phyloP scores from a whole-genome alignment of 1,140 invertebrate species.

The Phymorhynchus buccinoides region DNA sequence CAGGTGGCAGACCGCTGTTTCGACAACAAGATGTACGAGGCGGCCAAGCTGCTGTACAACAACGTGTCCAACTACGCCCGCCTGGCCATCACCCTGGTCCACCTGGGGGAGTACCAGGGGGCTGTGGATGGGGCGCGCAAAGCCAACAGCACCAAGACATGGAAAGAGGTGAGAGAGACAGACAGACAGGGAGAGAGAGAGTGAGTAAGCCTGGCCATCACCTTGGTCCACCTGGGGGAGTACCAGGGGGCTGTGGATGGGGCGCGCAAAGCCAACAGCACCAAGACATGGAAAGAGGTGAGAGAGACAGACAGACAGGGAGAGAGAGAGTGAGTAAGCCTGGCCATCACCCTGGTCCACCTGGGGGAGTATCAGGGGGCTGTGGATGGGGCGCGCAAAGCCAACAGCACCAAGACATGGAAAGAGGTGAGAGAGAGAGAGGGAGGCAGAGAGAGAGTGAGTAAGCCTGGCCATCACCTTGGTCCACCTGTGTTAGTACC shows the following conservation, averaged over 20 bases:
- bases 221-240: conserved; percentile 96
- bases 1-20: conserved; percentile 98
- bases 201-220: too few relatives aligned
- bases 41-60: conserved; percentile 98
- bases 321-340: too few relatives aligned
- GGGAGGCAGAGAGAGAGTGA: too few relatives aligned
- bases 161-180: conserved; percentile 95
- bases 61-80: conserved; percentile 99
- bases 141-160: conserved; percentile 98
- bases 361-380: conserved; percentile 99
- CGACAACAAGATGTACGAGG: conserved; percentile 98
- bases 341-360: conserved; percentile 98
- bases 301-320: too few relatives aligned
- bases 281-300: conserved; percentile 98
- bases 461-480: too few relatives aligned
- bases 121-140: conserved; percentile 98
- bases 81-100: conserved; percentile 96
- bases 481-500: conserved; percentile 98
- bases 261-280: conserved; percentile 98
- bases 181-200: too few relatives aligned
- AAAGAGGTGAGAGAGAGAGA: conserved; percentile 91
- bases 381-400: conserved; percentile 98
- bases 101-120: conserved; percentile 98
- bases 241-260: conserved; percentile 99
- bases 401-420: conserved; percentile 99